phyloP scores from a whole-genome alignment of 2,888 invertebrate genomes.

The Ctenicera cuprea region DNA sequence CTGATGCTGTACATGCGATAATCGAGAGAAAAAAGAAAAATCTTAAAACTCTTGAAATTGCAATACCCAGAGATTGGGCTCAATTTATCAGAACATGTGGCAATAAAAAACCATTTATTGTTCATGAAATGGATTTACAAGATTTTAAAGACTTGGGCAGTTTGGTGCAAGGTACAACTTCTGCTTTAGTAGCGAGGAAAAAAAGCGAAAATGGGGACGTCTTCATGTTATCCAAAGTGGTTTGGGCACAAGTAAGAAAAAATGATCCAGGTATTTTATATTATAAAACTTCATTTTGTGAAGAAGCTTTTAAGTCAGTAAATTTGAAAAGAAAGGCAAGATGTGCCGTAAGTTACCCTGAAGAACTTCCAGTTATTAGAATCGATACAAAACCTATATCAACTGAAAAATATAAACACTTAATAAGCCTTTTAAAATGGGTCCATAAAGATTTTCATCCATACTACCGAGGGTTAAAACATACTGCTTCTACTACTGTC shows the following conservation, averaged over 20 bases:
- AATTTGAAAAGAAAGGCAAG: not conserved
- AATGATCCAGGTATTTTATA: not conserved
- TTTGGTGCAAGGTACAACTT: too few relatives aligned
- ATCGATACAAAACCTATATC: too few relatives aligned
- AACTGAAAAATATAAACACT: too few relatives aligned
- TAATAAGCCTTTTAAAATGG: too few relatives aligned
- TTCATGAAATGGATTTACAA: slow-evolving; percentile 17
- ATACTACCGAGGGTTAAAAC: too few relatives aligned
- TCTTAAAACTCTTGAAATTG: slow-evolving; percentile 50
- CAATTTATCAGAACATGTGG: slow-evolving; percentile 50
- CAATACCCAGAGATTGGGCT: slow-evolving; percentile 57
- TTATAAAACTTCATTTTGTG: not conserved
- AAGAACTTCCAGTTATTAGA: too few relatives aligned
- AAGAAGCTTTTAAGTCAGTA: not conserved
- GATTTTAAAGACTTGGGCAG: slow-evolving; percentile 31
- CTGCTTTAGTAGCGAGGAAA: not conserved
- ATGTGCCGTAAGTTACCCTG: too few relatives aligned
- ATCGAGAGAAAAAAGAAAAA: slow-evolving; percentile 47
- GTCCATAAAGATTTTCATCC: too few relatives aligned
- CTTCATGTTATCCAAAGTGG: not conserved
- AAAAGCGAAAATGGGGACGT: not conserved
- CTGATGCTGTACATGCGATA: slow-evolving; percentile 43
- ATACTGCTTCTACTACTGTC: too few relatives aligned
- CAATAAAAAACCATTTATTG: slow-evolving; percentile 2
- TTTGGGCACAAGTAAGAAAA: not conserved